phyloP scores from a whole-genome alignment of 2,888 invertebrate species.

The Pycnomerus fuliginosus region DNA sequence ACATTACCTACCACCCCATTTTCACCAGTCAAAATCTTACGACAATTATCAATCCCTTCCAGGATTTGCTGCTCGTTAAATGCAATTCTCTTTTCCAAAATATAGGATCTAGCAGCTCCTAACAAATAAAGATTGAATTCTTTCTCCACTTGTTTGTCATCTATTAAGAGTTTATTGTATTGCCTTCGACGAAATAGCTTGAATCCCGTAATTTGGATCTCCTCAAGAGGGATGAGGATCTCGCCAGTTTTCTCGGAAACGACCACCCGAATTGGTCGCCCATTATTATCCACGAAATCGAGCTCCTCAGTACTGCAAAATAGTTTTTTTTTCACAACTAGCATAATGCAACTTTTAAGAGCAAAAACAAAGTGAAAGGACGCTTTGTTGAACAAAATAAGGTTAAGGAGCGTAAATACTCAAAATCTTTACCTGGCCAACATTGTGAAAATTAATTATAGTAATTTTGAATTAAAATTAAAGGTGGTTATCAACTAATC shows the following conservation, averaged over 20 bases:
- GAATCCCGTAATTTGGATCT: constrained; percentile 10
- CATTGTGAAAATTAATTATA: too few species aligned
- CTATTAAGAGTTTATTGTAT: constrained; percentile 10
- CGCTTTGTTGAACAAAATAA: background rate
- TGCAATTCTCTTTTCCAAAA: constrained; percentile 8
- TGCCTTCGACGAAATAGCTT: constrained; percentile 10
- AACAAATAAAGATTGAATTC: constrained; percentile 16
- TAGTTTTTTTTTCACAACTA: too few species aligned
- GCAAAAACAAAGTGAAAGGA: background rate
- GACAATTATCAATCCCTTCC: constrained; percentile 11
- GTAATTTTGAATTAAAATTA: too few species aligned
- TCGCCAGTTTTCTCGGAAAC: constrained; percentile 11
- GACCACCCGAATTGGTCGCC: constrained; percentile 6
- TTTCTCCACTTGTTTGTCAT: constrained; percentile 8
- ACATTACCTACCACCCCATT: background rate
- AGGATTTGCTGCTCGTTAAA: constrained; percentile 10
- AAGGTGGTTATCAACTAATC: too few species aligned
- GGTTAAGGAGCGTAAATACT: background rate
- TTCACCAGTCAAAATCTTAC: background rate
- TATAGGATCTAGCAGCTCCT: constrained; percentile 9
- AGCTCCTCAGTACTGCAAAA: constrained; percentile 7
- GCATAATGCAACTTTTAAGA: too few species aligned
- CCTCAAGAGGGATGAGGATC: constrained; percentile 14
- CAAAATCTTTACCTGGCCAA: background rate
- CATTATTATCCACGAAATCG: constrained; percentile 16